A percentile compares a stretch with the other conserved stretches of the same genome.
Conservation (phyloP, 2,797 vertebrate genomes). For the Chloroceryle inda region DNA sequence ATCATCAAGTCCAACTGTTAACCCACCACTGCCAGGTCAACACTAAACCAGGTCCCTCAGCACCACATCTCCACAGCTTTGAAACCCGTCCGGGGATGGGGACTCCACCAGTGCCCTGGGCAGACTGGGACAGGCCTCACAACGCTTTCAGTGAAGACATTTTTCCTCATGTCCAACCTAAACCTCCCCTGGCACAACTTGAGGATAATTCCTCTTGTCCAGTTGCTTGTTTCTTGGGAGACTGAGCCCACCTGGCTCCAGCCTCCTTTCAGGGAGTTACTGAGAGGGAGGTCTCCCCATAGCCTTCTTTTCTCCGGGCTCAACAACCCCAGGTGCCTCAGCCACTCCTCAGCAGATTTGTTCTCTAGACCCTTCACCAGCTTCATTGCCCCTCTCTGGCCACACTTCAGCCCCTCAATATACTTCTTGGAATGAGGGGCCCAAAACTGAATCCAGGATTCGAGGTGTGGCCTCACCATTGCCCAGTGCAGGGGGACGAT, state of each 20-base stretch:
- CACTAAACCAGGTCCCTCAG: neutral
- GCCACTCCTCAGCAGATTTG: neutral
- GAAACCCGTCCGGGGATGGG: neutral
- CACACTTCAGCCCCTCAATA: neutral
- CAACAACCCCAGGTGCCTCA: neutral
- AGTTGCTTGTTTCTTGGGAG: neutral
- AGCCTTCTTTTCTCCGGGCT: neutral
- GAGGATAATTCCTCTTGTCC: neutral
- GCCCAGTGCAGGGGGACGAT: neutral
- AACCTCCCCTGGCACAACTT: neutral
- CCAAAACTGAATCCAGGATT: neutral
- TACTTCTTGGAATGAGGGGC: neutral
- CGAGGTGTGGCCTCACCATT: neutral
- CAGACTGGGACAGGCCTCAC: neutral
- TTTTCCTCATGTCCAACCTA: neutral
- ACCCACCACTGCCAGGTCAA: neutral
- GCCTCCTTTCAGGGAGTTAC: neutral
- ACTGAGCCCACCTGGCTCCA: neutral
- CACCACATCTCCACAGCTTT: neutral
- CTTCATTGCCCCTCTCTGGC: neutral
- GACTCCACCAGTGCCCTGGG: neutral
- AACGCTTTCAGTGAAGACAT: neutral
- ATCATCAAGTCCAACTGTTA: neutral
- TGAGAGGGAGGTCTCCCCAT: neutral
- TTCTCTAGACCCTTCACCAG: neutral